Conservation (phyloP, 2,113 vertebrate genomes). For the Tauraco erythrolophus region DNA sequence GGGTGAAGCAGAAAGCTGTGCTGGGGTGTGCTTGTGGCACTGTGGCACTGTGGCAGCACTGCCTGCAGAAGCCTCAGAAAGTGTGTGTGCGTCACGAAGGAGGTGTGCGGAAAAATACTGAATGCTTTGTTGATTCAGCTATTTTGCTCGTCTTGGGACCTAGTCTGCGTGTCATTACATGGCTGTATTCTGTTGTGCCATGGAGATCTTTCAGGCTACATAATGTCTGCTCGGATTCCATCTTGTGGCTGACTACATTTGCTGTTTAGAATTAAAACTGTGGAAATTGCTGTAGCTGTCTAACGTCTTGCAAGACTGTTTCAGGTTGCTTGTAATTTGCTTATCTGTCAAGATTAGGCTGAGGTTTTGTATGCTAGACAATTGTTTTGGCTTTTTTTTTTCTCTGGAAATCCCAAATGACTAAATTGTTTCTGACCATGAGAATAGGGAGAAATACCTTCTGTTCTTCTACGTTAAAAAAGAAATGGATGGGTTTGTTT, state of each 20-base stretch:
- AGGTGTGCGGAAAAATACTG: rapidly evolving
- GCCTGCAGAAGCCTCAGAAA: not conserved
- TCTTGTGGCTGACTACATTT: not conserved
- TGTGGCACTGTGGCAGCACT: not conserved
- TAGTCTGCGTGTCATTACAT: rapidly evolving
- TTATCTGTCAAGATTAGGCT: not conserved
- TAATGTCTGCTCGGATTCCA: not conserved
- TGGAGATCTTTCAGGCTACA: not conserved
- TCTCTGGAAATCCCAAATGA: not conserved
- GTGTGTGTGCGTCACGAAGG: rapidly evolving
- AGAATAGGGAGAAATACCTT: not conserved
- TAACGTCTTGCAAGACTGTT: not conserved
- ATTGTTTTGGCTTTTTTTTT: not conserved
- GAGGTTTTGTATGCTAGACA: not conserved
- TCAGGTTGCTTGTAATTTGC: not conserved
- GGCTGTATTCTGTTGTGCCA: rapidly evolving
- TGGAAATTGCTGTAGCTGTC: not conserved
- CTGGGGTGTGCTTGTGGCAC: not conserved
- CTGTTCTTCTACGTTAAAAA: not conserved
- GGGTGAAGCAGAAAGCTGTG: not conserved
- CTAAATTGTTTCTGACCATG: not conserved
- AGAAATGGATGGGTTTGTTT: not conserved
- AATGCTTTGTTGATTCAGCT: not conserved
- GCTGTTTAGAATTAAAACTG: not conserved
- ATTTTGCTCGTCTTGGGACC: not conserved